phyloP scores from a whole-genome alignment of 2,797 vertebrate species.

The Lindbergichthys nudifrons region DNA sequence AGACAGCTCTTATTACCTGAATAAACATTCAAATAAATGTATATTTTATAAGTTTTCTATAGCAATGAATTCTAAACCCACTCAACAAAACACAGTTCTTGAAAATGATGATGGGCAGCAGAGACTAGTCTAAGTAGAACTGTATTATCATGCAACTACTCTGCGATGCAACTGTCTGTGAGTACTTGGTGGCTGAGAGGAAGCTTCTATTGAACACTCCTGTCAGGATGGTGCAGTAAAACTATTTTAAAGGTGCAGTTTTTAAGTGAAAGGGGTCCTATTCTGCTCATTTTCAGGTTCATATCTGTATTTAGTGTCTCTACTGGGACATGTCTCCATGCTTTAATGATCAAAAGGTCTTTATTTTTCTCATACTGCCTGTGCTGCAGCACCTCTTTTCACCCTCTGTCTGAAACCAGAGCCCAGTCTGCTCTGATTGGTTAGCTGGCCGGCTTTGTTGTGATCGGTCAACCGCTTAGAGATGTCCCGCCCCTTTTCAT shows the following conservation, averaged over 20 bases:
- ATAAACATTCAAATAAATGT: slow-evolving; percentile 20
- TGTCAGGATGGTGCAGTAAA: background rate
- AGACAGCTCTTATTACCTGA: slow-evolving; percentile 13
- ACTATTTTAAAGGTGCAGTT: background rate
- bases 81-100: slow-evolving; percentile 20
- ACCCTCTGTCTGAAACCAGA: too few species aligned
- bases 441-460: too few species aligned
- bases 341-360: too few species aligned
- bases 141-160: slow-evolving; percentile 22
- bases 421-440: too few species aligned
- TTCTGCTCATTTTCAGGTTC: too few species aligned
- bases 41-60: slow-evolving; percentile 23
- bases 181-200: slow-evolving; percentile 1
- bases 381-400: too few species aligned
- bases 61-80: slow-evolving; percentile 2
- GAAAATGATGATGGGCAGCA: slow-evolving; percentile 2
- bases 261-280: too few species aligned
- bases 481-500: too few species aligned
- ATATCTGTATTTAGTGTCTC: too few species aligned
- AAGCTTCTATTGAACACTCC: background rate
- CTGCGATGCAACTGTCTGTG: slow-evolving; percentile 7
- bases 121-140: slow-evolving; percentile 20
- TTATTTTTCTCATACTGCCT: too few species aligned
- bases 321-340: too few species aligned
- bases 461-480: too few species aligned